Evolutionary conservation across 2,113 vertebrate genomes (phyloP).

Genomic region (Etia nguti): DNA sequence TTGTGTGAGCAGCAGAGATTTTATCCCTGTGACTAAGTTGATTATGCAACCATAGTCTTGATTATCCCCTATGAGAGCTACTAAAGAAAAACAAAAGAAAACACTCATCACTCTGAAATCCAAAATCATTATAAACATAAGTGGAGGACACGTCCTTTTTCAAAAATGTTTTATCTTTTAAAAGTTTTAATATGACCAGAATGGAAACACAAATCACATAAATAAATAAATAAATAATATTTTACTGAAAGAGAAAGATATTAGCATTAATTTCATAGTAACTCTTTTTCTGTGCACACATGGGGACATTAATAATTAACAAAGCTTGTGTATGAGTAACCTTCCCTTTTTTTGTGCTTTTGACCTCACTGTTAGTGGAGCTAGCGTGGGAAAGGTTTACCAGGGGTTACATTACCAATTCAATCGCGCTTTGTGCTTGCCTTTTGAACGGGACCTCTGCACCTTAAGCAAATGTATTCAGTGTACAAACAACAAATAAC

Average conservation of each 20-base stretch:
- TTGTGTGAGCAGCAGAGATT: neutral
- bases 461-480: neutral
- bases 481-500: neutral
- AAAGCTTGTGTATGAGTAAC: neutral
- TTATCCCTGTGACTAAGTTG: neutral
- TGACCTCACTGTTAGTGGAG: slow-evolving; percentile 2
- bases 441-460: neutral
- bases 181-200: neutral
- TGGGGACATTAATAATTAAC: slow-evolving; percentile 22
- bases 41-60: neutral
- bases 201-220: neutral
- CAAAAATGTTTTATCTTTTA: neutral
- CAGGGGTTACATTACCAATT: slow-evolving; percentile 46
- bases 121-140: neutral
- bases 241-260: neutral
- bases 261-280: neutral
- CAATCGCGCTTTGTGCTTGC: slow-evolving; percentile 11
- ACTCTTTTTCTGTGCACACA: neutral
- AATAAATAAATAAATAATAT: neutral
- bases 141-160: neutral
- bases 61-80: neutral
- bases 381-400: slow-evolving; percentile 46
- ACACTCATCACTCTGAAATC: neutral
- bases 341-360: neutral
- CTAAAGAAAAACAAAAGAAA: neutral